Base-by-base conservation (phyloP, 1,140 invertebrate species). In the Pantala flavescens region DNA sequence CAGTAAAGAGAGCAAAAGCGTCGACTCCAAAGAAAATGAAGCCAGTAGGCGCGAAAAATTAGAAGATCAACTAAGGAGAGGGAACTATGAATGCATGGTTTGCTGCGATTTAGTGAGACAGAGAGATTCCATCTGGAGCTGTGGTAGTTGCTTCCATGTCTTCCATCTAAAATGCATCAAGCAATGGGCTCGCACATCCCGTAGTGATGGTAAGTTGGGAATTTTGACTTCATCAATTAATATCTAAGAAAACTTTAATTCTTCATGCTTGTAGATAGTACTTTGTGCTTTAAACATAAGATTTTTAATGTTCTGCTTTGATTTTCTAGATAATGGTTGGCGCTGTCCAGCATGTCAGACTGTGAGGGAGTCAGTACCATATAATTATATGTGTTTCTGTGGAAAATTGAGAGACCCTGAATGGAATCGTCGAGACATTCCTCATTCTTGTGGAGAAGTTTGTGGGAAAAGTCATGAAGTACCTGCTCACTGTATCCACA, bases 321-420 rank as follows among this genome's bases (percentile, higher is more conserved):
- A 49, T 71, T 81, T 81, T 72, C 81, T 14, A 87, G 90, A 93
- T 71, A 87, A 86, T 24, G 90, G 90, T 78, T 98, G 96, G 96
- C 87, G 95, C 23, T 98, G 96, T 81, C 96, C 96, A 19, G 93
- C 93, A 0, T 97, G 94, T 81, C 93, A 96, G 80, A 90, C 91
- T 79, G 87, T 90, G 0, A 87, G 86, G 43, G 80, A 85, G 11
- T 84, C 85, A 16, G 83, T 92, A 28, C 94, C 93, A 0, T 84
- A 85, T 0, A 86, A 90, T 23, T 96, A 95, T 81, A 83, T 84
- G 16, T 97, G 94, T 78, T 96, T 94, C 81, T 95, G 94, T 82
- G 91, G 92, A 0, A 94, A 95, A 79, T 43, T 73, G 82, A 80
- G 84, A 76, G 89, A 90, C 81, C 94, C 91, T 5, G 87, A 90